phyloP scores from a whole-genome alignment of 2,113 vertebrate species.

The Galbula dea region DNA sequence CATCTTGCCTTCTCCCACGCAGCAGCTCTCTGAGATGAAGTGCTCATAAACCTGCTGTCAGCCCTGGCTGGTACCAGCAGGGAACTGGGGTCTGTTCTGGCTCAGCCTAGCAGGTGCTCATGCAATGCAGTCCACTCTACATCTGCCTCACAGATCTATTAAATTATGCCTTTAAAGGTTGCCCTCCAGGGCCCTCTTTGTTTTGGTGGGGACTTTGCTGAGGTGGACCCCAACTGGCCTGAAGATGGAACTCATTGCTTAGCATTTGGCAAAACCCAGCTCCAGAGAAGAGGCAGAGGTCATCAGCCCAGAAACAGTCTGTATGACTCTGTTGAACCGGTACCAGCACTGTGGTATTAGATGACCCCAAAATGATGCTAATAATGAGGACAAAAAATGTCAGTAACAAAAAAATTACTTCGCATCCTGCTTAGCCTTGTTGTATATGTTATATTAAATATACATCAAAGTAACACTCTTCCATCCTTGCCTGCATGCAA shows the following conservation, averaged over 20 bases:
- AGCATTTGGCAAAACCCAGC: neutral
- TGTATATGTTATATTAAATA: neutral
- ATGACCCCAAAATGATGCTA: neutral
- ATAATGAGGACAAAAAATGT: neutral
- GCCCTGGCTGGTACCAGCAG: neutral
- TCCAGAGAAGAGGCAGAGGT: neutral
- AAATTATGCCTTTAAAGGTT: neutral
- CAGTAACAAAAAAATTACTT: neutral
- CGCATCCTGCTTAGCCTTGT: neutral
- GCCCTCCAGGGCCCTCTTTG: rapidly evolving
- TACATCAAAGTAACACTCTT: neutral
- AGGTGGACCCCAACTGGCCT: neutral
- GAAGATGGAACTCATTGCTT: neutral
- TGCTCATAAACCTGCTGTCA: neutral
- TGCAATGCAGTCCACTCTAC: neutral
- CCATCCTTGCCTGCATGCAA: neutral
- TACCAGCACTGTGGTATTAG: neutral
- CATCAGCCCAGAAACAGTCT: neutral
- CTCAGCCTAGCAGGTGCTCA: rapidly evolving
- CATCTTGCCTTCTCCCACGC: neutral
- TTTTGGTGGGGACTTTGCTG: neutral
- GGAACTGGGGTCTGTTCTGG: neutral
- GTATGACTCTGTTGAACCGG: neutral
- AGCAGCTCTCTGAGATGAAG: neutral
- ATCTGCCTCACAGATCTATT: neutral